Evolutionary conservation across 2,888 invertebrate species (phyloP).

Genomic region (Cataglyphis altisquamis): DNA sequence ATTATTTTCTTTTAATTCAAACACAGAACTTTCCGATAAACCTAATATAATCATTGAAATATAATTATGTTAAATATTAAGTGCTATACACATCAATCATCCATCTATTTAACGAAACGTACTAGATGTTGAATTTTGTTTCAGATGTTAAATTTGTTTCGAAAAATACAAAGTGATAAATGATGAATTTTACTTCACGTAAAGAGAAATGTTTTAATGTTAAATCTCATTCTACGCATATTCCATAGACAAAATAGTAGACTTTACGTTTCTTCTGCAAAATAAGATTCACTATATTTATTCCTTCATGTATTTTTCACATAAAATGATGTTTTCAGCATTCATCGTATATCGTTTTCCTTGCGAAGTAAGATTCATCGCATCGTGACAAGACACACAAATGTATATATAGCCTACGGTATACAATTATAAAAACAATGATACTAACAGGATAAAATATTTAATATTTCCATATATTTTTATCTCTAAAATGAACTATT

Average conservation of each 20-base stretch:
- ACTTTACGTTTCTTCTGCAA: not conserved
- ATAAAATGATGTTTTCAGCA: not conserved
- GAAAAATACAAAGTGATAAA: not conserved
- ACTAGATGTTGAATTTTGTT: not conserved
- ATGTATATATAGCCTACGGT: not conserved
- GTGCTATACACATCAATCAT: not conserved
- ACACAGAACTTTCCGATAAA: too few relatives aligned
- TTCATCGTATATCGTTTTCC: not conserved
- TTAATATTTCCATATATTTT: not conserved
- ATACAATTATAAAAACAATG: not conserved
- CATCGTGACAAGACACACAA: not conserved
- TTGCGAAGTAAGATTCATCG: not conserved
- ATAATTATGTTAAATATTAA: too few relatives aligned
- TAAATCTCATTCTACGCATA: not conserved
- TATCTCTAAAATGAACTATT: not conserved
- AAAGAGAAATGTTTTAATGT: not conserved
- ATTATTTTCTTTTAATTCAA: too few relatives aligned
- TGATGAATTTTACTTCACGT: not conserved
- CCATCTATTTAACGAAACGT: not conserved
- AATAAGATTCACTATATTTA: not conserved
- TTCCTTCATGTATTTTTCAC: not conserved
- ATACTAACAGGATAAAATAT: not conserved
- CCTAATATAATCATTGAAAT: too few relatives aligned
- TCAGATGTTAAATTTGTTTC: not conserved
- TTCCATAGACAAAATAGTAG: not conserved